Base-by-base conservation (phyloP, 2,888 invertebrate genomes). In the Tridacna crocea region DNA sequence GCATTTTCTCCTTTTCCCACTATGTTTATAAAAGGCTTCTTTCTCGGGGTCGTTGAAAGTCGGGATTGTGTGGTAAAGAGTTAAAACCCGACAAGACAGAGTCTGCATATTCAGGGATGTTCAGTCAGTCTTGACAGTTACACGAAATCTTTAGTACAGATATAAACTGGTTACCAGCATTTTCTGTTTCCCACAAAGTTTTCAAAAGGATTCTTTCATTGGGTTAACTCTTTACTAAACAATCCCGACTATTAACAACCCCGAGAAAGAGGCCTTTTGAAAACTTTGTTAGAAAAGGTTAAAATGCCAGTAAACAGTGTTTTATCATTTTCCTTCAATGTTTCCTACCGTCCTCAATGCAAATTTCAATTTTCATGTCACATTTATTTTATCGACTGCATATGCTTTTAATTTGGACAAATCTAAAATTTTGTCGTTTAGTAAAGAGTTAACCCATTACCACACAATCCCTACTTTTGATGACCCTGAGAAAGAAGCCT, bases 61-160 rank as follows among this genome's bases (percentile, higher is more conserved):
- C n/a, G 60, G 75, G 11, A 75, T 75, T 24, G 22, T 75, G 0
- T 79, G 79, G 79, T 79, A 79, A 19, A 26, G 75, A 4, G 36
- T 79, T 19, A 79, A n/a, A n/a, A n/a, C n/a, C n/a, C n/a, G n/a
- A n/a, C n/a, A n/a, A n/a, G n/a, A 73, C 47, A 68, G 74, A 11
- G 60, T 60, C 17, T 55, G 58, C 12, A 68, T 79, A 10, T 70
- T 79, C 26, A n/a, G n/a, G n/a, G n/a, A n/a, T n/a, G n/a, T n/a
- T n/a, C n/a, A n/a, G n/a, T n/a, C n/a, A n/a, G n/a, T n/a, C n/a
- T n/a, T n/a, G n/a, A n/a, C n/a, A n/a, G n/a, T n/a, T n/a, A n/a
- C n/a, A n/a, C n/a, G n/a, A n/a, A n/a, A n/a, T n/a, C n/a, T n/a
- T n/a, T n/a, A n/a, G n/a, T n/a, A n/a, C n/a, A n/a, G n/a, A n/a